A percentile compares a stretch with the other conserved stretches of the same genome.
Evolutionary conservation across 2,113 vertebrate species (phyloP).

Genomic region (Mohoua ochrocephala): DNA sequence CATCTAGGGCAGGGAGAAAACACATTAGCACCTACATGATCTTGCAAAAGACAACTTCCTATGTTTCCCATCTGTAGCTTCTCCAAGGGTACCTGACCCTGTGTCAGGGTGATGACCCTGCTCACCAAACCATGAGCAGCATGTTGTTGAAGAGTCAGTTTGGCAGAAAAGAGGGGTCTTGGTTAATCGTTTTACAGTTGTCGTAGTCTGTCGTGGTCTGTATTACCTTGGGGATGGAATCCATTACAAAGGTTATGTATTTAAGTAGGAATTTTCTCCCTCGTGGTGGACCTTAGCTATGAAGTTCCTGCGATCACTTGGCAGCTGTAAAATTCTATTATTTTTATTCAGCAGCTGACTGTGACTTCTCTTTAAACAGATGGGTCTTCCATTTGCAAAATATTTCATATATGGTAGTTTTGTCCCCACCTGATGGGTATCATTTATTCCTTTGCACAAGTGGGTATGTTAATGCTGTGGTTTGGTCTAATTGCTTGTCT

Average conservation of each 20-base stretch:
- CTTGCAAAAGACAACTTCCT: neutral
- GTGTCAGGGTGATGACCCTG: neutral
- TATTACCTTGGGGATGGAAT: neutral
- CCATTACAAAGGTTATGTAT: neutral
- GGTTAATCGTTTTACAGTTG: neutral
- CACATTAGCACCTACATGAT: rapidly evolving
- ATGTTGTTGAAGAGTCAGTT: neutral
- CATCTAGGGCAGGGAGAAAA: neutral
- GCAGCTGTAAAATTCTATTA: neutral
- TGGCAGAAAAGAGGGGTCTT: neutral
- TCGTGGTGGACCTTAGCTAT: rapidly evolving
- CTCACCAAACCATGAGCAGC: neutral
- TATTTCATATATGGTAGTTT: neutral
- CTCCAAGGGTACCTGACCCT: neutral
- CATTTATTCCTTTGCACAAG: neutral
- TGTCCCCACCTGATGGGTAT: neutral
- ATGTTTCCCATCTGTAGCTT: neutral
- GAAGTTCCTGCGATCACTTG: neutral
- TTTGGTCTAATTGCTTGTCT: neutral
- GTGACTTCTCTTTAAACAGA: neutral
- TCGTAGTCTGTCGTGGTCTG: rapidly evolving
- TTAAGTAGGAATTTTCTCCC: neutral
- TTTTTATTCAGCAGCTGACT: neutral
- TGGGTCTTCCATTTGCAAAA: neutral
- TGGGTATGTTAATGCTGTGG: neutral